Conservation (phyloP, 1,140 invertebrate genomes). For the Macrostomum lignano region DNA sequence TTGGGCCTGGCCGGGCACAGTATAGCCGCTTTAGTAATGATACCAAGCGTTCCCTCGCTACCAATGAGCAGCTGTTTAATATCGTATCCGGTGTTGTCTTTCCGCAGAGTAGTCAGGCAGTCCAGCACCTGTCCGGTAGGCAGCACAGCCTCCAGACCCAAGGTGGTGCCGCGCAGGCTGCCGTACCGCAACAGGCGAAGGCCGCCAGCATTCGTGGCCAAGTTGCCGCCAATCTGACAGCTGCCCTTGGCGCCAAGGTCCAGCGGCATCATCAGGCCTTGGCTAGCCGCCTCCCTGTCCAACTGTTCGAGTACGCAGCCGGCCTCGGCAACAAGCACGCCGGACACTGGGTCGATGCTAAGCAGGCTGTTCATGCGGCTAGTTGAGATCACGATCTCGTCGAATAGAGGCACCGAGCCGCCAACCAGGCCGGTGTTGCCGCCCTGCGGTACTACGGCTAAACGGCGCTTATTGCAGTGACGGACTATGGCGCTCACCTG, state of each 20-base stretch:
- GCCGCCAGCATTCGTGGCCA: slow-evolving; percentile 83
- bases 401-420: slow-evolving; percentile 72
- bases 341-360: slow-evolving; percentile 47
- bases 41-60: slow-evolving; percentile 72
- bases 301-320: slow-evolving; percentile 67
- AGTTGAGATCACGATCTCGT: slow-evolving; percentile 69
- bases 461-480: slow-evolving; percentile 48
- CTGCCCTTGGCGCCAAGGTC: slow-evolving; percentile 84
- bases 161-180: slow-evolving; percentile 59
- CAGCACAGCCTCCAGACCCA: slow-evolving; percentile 69
- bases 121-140: slow-evolving; percentile 54
- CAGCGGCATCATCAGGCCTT: slow-evolving; percentile 59
- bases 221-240: slow-evolving; percentile 82
- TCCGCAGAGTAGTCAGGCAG: slow-evolving; percentile 52
- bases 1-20: slow-evolving; percentile 52
- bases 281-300: slow-evolving; percentile 41
- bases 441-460: slow-evolving; percentile 71
- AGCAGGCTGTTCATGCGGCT: slow-evolving; percentile 58
- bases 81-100: slow-evolving; percentile 90
- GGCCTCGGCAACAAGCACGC: slow-evolving; percentile 43
- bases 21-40: slow-evolving; percentile 68
- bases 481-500: slow-evolving; percentile 47
- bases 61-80: slow-evolving; percentile 86
- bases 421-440: slow-evolving; percentile 46
- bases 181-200: slow-evolving; percentile 71